phyloP scores from a whole-genome alignment of 64 coral and sea anemone genomes.

The Dendronephthya gigantea region DNA sequence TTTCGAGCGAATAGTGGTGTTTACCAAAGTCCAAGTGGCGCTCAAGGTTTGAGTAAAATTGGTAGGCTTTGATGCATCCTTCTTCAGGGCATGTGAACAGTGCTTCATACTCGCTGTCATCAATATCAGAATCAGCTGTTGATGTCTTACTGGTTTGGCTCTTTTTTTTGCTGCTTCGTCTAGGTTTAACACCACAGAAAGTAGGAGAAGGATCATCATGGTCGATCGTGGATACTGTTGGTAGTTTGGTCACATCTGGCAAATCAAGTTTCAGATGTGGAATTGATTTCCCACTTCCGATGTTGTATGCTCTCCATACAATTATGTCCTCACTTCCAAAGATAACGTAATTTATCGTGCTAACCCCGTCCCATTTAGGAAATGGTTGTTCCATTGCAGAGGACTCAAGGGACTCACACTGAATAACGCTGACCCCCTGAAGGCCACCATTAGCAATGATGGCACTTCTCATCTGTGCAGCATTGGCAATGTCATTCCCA shows the following conservation, averaged over 20 bases:
- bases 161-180: no score
- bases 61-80: slow-evolving; percentile 38
- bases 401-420: not conserved
- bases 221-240: not conserved
- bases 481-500: slow-evolving; percentile 24
- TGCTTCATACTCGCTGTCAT: not conserved
- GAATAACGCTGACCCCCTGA: not conserved
- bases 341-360: not conserved
- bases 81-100: slow-evolving; percentile 47
- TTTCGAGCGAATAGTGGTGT: not conserved
- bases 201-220: not conserved
- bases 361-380: slow-evolving; percentile 20
- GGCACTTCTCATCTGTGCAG: slow-evolving; percentile 10
- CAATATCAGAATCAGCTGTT: no score
- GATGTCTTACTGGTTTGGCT: no score
- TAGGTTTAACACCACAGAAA: not conserved
- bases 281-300: not conserved
- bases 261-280: not conserved
- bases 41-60: slow-evolving; percentile 33
- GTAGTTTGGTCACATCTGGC: not conserved
- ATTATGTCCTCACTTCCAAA: not conserved
- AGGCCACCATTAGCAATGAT: slow-evolving; percentile 10
- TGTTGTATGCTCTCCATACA: slow-evolving; percentile 12
- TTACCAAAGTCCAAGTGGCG: slow-evolving; percentile 34
- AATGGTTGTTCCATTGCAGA: not conserved